Conservation (phyloP, 1,140 invertebrate species). For the Helicoverpa zea region DNA sequence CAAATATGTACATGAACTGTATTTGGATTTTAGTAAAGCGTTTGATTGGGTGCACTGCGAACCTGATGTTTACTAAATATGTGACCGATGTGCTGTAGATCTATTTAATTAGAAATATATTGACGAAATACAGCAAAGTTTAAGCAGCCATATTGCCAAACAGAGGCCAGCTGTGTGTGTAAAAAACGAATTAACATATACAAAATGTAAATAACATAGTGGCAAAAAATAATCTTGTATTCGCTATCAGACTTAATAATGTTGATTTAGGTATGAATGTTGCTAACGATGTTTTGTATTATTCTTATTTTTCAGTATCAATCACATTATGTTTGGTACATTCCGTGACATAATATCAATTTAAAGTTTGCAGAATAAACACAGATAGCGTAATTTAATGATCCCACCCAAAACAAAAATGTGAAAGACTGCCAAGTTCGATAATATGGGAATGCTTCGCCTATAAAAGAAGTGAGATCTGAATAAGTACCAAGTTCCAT, state of each 20-base stretch:
- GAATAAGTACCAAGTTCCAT: too few species aligned
- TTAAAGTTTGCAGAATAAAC: constrained; percentile 25
- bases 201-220: not conserved
- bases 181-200: not conserved
- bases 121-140: not conserved
- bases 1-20: constrained; percentile 21
- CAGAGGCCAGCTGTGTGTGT: constrained; percentile 11
- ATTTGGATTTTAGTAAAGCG: constrained; percentile 26
- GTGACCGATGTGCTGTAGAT: not conserved
- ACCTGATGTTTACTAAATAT: constrained; percentile 38
- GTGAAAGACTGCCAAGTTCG: too few species aligned
- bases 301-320: not conserved
- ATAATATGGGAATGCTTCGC: too few species aligned
- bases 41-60: constrained; percentile 20
- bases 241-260: not conserved
- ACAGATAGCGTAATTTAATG: not conserved
- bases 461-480: too few species aligned
- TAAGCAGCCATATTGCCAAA: not conserved
- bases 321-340: constrained; percentile 18
- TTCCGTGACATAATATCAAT: constrained; percentile 28
- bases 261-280: constrained; percentile 16
- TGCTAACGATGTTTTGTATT: constrained; percentile 7
- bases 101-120: constrained; percentile 3
- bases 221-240: not conserved
- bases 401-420: too few species aligned